phyloP scores from a whole-genome alignment of 2,888 invertebrate species.

The Papilio elwesi region DNA sequence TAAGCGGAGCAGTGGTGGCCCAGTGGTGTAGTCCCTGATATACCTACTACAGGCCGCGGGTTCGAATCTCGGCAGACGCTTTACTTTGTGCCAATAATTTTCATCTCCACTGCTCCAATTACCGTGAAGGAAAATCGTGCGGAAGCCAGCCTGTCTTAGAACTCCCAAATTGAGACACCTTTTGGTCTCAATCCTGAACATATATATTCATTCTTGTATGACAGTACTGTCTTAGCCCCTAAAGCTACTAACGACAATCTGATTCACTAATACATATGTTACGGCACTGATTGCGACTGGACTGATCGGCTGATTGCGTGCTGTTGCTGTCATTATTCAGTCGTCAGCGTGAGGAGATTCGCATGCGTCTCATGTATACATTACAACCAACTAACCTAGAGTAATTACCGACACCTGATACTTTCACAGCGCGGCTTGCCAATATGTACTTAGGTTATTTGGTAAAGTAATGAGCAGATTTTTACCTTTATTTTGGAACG shows the following conservation, averaged over 20 bases:
- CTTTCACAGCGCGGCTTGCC: background rate
- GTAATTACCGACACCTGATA: constrained; percentile 4
- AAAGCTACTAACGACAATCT: background rate
- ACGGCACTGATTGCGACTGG: background rate
- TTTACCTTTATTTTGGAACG: background rate
- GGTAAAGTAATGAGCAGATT: background rate
- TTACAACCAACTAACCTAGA: constrained; percentile 5
- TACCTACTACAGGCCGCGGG: no score
- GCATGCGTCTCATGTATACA: constrained; percentile 1
- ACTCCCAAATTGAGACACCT: no score
- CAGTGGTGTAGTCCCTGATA: no score
- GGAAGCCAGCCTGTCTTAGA: no score
- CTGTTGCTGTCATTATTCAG: background rate
- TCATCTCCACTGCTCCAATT: no score
- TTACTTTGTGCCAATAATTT: no score
- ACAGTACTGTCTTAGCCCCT: background rate
- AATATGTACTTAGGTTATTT: constrained; percentile 1
- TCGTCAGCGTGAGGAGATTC: background rate
- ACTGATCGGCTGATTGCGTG: background rate
- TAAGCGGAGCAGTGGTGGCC: no score
- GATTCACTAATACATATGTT: background rate
- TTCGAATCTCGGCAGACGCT: no score
- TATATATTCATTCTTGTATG: no score
- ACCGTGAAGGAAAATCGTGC: no score
- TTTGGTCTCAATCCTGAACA: no score